Percentiles rank a stretch among this genome's conserved stretches.
These are phyloP conservation scores for Hyperopisus bebe DNA, from an alignment of 2,113 vertebrate genomes.

Conservation along the genomic window DNA sequence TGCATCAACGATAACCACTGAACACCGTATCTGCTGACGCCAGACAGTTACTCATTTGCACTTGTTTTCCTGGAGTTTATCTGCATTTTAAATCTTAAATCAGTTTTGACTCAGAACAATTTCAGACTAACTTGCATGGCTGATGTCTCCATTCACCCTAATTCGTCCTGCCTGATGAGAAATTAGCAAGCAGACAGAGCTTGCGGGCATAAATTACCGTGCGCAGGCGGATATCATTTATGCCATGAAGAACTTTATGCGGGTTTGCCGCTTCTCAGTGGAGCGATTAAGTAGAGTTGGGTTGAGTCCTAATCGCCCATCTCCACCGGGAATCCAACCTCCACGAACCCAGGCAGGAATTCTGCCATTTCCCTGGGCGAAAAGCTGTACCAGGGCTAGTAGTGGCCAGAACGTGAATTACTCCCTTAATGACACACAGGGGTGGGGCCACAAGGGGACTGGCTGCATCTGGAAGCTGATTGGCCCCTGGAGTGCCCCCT, in stretches of 20 bases:
- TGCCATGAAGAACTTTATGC: not conserved
- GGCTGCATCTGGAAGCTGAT: not conserved
- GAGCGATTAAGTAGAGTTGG: not conserved
- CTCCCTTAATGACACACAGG: not conserved
- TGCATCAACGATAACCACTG: not conserved
- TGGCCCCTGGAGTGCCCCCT: not conserved
- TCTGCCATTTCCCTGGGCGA: not conserved
- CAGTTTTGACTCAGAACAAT: not conserved
- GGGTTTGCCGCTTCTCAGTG: not conserved
- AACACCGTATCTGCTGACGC: not conserved
- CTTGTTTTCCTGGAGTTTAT: not conserved
- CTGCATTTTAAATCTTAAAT: not conserved
- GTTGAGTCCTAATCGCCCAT: not conserved
- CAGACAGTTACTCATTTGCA: not conserved
- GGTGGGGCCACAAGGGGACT: not conserved
- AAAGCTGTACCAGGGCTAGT: not conserved
- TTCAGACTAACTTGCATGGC: not conserved
- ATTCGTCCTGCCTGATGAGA: not conserved
- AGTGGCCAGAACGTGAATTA: not conserved
- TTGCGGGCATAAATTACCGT: not conserved
- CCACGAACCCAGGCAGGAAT: not conserved
- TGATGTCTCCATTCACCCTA: not conserved
- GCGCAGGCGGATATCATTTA: not conserved
- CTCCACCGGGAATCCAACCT: not conserved
- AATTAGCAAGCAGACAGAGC: not conserved